Conservation (phyloP, 1,140 invertebrate species). For the Caenorhabditis brenneri region DNA sequence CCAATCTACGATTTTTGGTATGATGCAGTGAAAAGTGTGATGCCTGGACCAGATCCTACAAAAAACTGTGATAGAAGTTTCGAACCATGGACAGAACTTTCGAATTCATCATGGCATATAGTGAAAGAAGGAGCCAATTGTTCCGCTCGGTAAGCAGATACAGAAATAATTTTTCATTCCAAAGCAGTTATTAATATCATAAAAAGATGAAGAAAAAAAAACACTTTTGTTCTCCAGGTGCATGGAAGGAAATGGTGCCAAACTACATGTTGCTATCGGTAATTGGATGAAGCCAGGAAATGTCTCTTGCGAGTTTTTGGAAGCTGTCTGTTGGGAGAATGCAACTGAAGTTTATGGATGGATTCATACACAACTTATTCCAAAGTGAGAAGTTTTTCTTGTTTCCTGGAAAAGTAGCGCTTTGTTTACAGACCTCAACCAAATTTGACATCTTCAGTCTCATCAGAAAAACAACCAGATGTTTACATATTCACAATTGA, state of each 20-base stretch:
- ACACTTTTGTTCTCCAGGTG: not conserved
- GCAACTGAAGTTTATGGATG: not conserved
- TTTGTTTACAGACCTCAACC: not conserved
- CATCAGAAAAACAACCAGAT: not conserved
- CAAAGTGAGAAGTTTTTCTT: not conserved
- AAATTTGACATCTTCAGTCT: no score
- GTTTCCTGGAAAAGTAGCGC: no score
- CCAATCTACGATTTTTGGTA: not conserved
- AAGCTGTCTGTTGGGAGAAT: not conserved
- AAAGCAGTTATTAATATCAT: no score
- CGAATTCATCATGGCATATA: not conserved
- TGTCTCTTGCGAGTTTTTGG: not conserved
- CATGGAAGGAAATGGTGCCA: not conserved
- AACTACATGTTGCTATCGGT: no score
- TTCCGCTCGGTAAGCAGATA: no score
- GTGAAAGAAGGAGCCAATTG: not conserved
- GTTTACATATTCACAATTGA: not conserved
- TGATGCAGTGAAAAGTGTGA: not conserved
- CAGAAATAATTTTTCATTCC: no score
- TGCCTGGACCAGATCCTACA: not conserved
- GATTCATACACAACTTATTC: slow-evolving; percentile 1
- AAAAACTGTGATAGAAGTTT: not conserved
- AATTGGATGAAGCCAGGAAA: not conserved
- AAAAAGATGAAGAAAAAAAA: no score
- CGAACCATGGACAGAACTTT: not conserved